A percentile compares a stretch with the other conserved stretches of the same genome.
phyloP scores from a whole-genome alignment of 2,797 vertebrate genomes.

The Gymnoscopelus microlampas region DNA sequence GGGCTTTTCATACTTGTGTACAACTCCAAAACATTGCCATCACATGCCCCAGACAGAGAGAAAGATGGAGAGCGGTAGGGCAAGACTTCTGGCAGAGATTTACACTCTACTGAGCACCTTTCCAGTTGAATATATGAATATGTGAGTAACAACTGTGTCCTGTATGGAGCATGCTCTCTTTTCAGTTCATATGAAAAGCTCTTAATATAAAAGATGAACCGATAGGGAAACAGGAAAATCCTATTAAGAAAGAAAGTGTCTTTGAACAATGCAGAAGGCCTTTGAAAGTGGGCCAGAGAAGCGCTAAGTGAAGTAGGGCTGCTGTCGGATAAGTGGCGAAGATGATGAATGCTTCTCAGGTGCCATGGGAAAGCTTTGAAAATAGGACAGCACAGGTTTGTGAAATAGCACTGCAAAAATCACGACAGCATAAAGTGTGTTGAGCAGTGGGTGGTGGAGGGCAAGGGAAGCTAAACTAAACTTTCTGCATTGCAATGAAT shows the following conservation, averaged over 20 bases:
- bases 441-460: conserved; percentile 21
- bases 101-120: background rate
- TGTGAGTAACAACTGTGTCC: background rate
- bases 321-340: conserved; percentile 70
- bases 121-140: background rate
- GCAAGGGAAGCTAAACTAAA: conserved; percentile 43
- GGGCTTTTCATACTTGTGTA: too few relatives aligned
- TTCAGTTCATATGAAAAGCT: conserved; percentile 15
- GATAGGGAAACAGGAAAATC: conserved; percentile 28
- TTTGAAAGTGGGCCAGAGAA: conserved; percentile 80
- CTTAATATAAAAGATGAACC: conserved; percentile 11
- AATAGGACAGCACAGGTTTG: conserved; percentile 77
- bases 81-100: too few relatives aligned
- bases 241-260: conserved; percentile 63
- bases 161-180: background rate
- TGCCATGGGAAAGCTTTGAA: conserved; percentile 76
- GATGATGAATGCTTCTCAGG: conserved; percentile 83
- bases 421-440: conserved; percentile 53
- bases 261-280: conserved; percentile 71
- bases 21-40: too few relatives aligned
- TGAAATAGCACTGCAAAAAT: conserved; percentile 51
- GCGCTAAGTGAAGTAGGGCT: conserved; percentile 74
- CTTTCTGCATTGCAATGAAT: conserved; percentile 31
- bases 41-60: too few relatives aligned
- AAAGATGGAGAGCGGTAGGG: too few relatives aligned